Percentiles rank a stretch among this genome's conserved stretches.
phyloP scores from a whole-genome alignment of 2,113 vertebrate species.

The Platichthys flesus region DNA sequence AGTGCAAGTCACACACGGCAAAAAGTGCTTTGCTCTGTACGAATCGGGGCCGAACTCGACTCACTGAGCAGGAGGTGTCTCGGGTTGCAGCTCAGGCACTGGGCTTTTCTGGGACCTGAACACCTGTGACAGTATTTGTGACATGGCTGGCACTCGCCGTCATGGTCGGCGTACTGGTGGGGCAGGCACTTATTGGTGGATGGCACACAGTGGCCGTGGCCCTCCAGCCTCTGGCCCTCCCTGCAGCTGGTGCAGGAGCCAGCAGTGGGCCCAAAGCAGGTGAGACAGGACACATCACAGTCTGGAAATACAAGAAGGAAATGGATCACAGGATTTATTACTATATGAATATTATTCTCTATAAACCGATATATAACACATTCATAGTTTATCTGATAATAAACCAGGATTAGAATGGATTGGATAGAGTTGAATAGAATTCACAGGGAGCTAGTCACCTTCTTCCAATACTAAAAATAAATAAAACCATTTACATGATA shows the following conservation, averaged over 20 bases:
- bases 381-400: too few species aligned
- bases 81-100: constrained; percentile 86
- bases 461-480: too few species aligned
- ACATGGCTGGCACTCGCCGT: constrained; percentile 83
- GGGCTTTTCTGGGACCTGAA: constrained; percentile 81
- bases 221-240: constrained; percentile 71
- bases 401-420: too few species aligned
- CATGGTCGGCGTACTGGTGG: constrained; percentile 79
- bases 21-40: background rate
- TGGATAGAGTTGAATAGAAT: too few species aligned
- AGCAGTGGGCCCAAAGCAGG: constrained; percentile 79
- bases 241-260: constrained; percentile 83
- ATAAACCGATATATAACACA: background rate
- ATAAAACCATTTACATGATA: too few species aligned
- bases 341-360: background rate
- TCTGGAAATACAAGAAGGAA: constrained; percentile 72
- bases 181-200: constrained; percentile 68
- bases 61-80: constrained; percentile 88
- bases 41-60: constrained; percentile 42
- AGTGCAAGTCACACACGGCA: background rate
- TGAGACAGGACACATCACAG: constrained; percentile 84
- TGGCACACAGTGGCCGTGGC: constrained; percentile 70
- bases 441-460: too few species aligned
- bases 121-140: constrained; percentile 88
- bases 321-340: background rate